Percentiles rank a stretch among this genome's conserved stretches.
Conservation (phyloP, 2,888 invertebrate species). For the Mellilla xanthometata region DNA sequence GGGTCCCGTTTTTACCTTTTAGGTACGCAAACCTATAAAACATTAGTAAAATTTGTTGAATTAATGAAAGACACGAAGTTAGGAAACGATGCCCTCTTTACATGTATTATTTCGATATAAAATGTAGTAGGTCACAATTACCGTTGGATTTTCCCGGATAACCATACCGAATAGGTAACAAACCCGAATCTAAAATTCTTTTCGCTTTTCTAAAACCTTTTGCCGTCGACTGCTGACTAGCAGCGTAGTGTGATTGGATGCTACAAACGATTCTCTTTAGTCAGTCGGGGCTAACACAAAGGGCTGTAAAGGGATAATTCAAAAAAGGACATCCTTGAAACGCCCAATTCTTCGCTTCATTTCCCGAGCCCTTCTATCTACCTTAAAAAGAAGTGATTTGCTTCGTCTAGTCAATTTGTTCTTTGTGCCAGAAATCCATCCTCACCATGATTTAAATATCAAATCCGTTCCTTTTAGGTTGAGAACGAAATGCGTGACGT, state of each 20-base stretch:
- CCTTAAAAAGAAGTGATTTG: constrained; percentile 42
- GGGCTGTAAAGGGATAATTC: constrained; percentile 37
- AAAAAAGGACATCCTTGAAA: constrained; percentile 38
- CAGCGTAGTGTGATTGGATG: constrained; percentile 31
- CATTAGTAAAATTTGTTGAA: too few species aligned
- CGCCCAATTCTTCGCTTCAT: constrained; percentile 43
- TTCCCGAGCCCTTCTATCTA: constrained; percentile 33
- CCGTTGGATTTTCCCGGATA: too few species aligned
- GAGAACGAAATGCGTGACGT: too few species aligned
- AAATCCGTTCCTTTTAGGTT: constrained; percentile 6
- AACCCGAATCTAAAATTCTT: constrained; percentile 3
- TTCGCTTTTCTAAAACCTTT: constrained; percentile 9
- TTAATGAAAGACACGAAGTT: too few species aligned
- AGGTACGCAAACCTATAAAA: too few species aligned
- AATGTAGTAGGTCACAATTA: too few species aligned
- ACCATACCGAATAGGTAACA: neutral
- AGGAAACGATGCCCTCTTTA: too few species aligned
- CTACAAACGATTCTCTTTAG: constrained; percentile 32
- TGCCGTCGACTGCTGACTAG: constrained; percentile 25
- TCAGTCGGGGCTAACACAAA: constrained; percentile 34
- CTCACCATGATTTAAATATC: constrained; percentile 25
- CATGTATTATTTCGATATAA: too few species aligned
- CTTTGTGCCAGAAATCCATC: constrained; percentile 27
- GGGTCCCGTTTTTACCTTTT: too few species aligned
- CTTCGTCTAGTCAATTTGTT: constrained; percentile 40